Evolutionary conservation across 1,140 invertebrate species (phyloP), one percentile per base, ranked within the genome.

Genomic region (Drosophila miranda): DNA sequence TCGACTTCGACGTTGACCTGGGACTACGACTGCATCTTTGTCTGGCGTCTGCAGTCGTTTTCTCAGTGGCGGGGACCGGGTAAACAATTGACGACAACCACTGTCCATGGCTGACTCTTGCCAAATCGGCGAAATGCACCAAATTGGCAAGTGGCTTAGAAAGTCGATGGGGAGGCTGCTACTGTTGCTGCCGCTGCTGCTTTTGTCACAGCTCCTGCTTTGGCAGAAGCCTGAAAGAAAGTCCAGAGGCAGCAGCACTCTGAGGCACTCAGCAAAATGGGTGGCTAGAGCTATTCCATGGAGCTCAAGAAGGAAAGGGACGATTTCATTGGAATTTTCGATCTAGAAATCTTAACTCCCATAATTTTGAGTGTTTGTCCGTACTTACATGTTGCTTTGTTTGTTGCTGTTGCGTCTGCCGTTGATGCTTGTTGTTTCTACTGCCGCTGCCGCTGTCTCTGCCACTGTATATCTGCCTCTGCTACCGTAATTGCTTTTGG

Each of bases 141-240:
- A 84, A 84, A 86, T 84, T 84, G 80, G 80, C 80, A 86, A 86
- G 81, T 84, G 81, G 80, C 80, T 84, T 84, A 84, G 80, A 84
- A 84, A 84, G 80, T 86, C 82, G 59, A 57, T 59, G 64, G 45
- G 53, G 67, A 51, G 64, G 67, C 56, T 73, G 60, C 53, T 67
- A 14, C 34, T 38, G 34, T 45, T 48, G 72, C 49, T 19, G 55
- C 7, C 13, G 7, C 23, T 34, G 52, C 46, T 50, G 60, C 38
- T 16, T 14, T 42, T 38, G 49, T 28, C 34, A 52, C 43, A 64
- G 60, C 60, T 42, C 16, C 16, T 48, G 53, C 52, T 38, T 53
- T 38, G 26, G 43, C 14, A 54, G 44, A 53, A 46, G 57, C 28
- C 16, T 71, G 82, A 87, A 86, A 81, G 82, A 86, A 86, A 87